Evolutionary conservation across 30 jellyfish, hydroid and myxozoan species (phyloP), one percentile per base, ranked within the genome.

Genomic region (Pseudorhiza aurosa): DNA sequence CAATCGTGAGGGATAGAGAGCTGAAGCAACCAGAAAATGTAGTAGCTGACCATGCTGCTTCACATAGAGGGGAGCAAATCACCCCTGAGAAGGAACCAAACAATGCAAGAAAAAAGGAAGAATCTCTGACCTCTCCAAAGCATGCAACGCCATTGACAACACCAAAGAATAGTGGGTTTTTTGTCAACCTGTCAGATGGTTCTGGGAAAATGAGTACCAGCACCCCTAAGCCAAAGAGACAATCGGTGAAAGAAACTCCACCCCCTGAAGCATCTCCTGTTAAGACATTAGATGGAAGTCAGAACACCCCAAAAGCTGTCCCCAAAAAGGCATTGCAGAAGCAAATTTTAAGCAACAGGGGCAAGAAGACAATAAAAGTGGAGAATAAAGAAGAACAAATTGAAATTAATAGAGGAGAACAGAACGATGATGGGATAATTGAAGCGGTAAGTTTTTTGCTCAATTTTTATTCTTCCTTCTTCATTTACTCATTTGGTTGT

Each of bases 151-250:
- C 32, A 6, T 11, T 51, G 25, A 55, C 31, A 55, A 81, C 85
- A n/a, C 82, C 85, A 55, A 39, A 45, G 43, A 57, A 60, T 33
- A 49, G 17, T 37, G 81, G 81, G 33, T 50, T 67, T 84, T 39
- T 64, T 42, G 95, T 84, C 1, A 84, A 65, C 40, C 78, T 84
- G 12, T 44, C 88, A 3, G 88, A 72, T 46, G 92, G 92, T 15
- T 68, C 95, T 33, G 95, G 88, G 24, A 72, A 64, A 43, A 71
- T 84, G n/a, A 75, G 72, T 31, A 85, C 96, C 27, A 86, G 96
- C 53, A 86, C 96, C 22, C 96, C 96, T 12, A 86, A 86, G 30
- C 68, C 91, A 19, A 62, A 51, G 47, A 62, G 43, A 44, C 73
- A 68, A 19, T 32, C 28, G 19, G 69, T 17, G 1, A 65, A 65